These are phyloP conservation scores for Pyrrhosoma nymphula DNA, from an alignment of 2,888 invertebrate genomes.

Conservation along the genomic window DNA sequence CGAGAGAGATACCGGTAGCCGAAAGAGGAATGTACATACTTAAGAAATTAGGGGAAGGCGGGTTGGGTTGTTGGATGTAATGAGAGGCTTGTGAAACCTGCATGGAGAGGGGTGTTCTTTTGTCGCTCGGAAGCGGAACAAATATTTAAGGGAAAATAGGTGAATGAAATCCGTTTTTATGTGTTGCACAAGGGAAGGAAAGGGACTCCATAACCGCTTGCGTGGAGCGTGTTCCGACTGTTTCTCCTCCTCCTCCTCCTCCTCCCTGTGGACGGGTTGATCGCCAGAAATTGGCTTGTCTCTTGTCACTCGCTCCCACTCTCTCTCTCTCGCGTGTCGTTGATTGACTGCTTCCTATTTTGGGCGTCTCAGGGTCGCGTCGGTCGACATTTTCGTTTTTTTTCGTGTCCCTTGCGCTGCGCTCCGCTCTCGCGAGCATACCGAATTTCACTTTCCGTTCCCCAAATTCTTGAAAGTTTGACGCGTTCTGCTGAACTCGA, in stretches of 20 bases:
- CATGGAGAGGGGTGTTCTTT: too few species aligned
- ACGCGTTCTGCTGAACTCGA: not conserved
- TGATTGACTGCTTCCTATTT: constrained; percentile 32
- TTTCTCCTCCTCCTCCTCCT: too few species aligned
- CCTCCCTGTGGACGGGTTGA: not conserved
- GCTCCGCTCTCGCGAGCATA: not conserved
- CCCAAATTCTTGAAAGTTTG: not conserved
- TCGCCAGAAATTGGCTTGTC: constrained; percentile 3
- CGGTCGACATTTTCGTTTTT: not conserved
- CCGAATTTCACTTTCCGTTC: constrained; percentile 4
- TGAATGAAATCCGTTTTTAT: not conserved
- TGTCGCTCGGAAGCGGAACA: too few species aligned
- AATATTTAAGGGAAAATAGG: not conserved
- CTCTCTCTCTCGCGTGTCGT: not conserved
- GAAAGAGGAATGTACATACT: too few species aligned
- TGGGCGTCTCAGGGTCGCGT: constrained; percentile 17
- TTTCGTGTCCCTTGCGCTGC: not conserved
- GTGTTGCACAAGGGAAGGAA: not conserved
- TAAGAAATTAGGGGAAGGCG: too few species aligned
- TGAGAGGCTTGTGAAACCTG: too few species aligned
- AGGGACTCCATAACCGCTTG: not conserved
- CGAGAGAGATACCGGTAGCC: too few species aligned
- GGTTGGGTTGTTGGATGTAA: too few species aligned
- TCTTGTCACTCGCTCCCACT: not conserved
- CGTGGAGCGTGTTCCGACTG: not conserved